These are phyloP conservation scores for Montifringilla adamsi DNA, from an alignment of 2,113 vertebrate species.

Conservation along the genomic window DNA sequence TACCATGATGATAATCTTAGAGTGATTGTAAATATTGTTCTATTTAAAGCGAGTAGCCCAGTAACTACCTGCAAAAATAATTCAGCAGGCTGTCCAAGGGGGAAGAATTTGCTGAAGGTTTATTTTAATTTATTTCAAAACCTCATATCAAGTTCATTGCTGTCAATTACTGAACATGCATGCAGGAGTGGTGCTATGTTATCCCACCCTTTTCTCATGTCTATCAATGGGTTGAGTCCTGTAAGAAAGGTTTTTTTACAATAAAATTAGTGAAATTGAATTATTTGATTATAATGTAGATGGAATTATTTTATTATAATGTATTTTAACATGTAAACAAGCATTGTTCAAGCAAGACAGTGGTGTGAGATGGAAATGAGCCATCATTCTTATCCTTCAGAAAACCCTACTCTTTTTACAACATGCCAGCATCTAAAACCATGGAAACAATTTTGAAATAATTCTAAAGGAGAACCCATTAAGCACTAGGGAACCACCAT, in stretches of 20 bases:
- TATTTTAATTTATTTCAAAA: not conserved
- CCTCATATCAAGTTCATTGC: rapidly evolving
- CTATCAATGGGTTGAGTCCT: not conserved
- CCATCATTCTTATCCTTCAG: not conserved
- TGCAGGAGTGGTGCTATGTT: not conserved
- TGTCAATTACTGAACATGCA: not conserved
- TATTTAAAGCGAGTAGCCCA: not conserved
- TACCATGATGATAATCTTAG: not conserved
- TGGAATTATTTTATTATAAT: not conserved
- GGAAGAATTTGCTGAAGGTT: not conserved
- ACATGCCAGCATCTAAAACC: not conserved
- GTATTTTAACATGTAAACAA: not conserved
- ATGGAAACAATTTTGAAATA: not conserved
- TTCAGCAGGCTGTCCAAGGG: not conserved
- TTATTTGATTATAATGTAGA: not conserved
- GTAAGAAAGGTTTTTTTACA: not conserved
- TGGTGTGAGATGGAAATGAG: not conserved
- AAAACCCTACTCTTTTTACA: not conserved
- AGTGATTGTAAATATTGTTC: not conserved
- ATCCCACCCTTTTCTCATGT: not conserved
- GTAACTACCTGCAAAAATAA: not conserved
- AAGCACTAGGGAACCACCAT: not conserved
- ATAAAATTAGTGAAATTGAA: not conserved
- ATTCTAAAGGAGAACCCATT: not conserved
- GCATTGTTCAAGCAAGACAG: not conserved